Base-by-base conservation (phyloP, 1,140 invertebrate genomes). In the Drosophila setifemur region DNA sequence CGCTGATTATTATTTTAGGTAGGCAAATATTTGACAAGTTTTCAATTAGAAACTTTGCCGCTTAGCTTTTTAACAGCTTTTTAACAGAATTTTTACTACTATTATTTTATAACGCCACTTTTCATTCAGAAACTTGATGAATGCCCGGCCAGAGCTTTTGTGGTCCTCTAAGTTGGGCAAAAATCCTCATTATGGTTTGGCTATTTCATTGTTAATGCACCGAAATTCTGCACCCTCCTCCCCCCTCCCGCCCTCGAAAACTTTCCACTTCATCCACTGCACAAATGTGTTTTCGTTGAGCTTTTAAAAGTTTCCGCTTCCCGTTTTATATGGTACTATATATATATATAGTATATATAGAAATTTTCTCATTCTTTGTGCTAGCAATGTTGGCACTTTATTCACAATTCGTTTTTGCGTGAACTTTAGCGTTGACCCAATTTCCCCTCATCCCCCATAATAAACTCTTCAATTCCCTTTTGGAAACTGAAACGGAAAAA, bases 61-160 rank as follows among this genome's bases (percentile, higher is more conserved):
- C 14, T 37, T 52, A 2, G n/a, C n/a, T n/a, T n/a, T n/a, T 29
- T 52, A 2, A 19, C 23, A 25, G 21, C 6, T 26, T 1, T 26
- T 52, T 50, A n/a, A n/a, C n/a, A n/a, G n/a, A n/a, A n/a, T n/a
- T n/a, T n/a, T n/a, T n/a, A n/a, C n/a, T n/a, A n/a, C n/a, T n/a
- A 40, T 40, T 4, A 11, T 23, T 43, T 26, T 26, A 28, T 18
- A 19, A 4, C 18, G 28, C 9, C 31, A 16, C 11, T 49, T 83
- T 50, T 58, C 29, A 73, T 66, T 78, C 76, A 81, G 53, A 73
- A 82, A 82, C 50, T 82, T 82, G 49, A 28, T 53, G 64, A 73
- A 73, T 64, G 60, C 64, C 8, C 19, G 45, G 68, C 48, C 48
- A 44, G 33, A 37, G 49, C 45, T 68, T 60, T 60, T 64, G 73